These are phyloP conservation scores for Eulemur albifrons DNA, from an alignment of 2,797 vertebrate genomes.

Conservation along the genomic window DNA sequence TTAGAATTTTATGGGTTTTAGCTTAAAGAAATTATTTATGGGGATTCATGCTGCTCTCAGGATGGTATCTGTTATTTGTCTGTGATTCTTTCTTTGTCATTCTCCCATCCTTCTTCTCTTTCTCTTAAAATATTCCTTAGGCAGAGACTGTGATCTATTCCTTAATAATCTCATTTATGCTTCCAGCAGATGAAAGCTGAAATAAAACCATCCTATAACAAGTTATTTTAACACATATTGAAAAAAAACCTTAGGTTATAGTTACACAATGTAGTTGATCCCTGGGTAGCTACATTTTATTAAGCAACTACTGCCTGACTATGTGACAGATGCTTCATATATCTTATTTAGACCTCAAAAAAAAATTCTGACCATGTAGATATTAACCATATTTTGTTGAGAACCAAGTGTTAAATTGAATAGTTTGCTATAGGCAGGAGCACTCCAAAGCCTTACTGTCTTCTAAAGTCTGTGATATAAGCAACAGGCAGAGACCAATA, in stretches of 20 bases:
- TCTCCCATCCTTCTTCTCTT: neutral
- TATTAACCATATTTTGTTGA: neutral
- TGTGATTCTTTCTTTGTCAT: neutral
- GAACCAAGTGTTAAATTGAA: neutral
- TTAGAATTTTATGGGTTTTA: slow-evolving; percentile 31
- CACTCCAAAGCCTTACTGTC: neutral
- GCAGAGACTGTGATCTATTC: neutral
- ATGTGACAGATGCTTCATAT: neutral
- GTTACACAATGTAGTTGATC: neutral
- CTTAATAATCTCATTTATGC: neutral
- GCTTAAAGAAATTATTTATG: neutral
- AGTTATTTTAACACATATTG: neutral
- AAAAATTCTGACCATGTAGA: neutral
- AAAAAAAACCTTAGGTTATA: neutral
- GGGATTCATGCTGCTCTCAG: neutral
- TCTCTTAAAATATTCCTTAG: slow-evolving; percentile 23
- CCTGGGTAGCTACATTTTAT: neutral
- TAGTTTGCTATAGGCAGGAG: neutral
- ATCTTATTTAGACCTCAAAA: neutral
- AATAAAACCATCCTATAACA: neutral
- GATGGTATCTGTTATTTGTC: neutral
- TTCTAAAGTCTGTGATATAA: neutral
- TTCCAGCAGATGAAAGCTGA: neutral
- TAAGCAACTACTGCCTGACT: neutral
- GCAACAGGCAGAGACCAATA: neutral